Percentiles rank a stretch among this genome's conserved stretches.
Conservation (phyloP, 2,797 vertebrate genomes). For the Spinibarbus caldwelli region DNA sequence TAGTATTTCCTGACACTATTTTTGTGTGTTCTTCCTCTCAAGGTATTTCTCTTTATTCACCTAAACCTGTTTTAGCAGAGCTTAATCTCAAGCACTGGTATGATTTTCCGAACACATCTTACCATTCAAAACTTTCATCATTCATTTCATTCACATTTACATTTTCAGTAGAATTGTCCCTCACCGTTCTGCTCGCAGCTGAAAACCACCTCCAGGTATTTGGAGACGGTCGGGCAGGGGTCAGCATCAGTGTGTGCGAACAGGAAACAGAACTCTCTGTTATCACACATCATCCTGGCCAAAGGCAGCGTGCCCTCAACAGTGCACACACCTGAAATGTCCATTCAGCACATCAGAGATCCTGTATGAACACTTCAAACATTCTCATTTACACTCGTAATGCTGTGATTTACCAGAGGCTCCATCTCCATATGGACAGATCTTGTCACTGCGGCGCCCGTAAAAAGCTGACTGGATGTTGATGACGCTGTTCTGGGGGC, state of each 20-base stretch:
- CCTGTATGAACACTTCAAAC: not conserved
- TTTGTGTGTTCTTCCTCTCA: not conserved
- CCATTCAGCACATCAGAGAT: not conserved
- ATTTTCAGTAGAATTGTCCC: not conserved
- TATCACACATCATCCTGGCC: slow-evolving; percentile 75
- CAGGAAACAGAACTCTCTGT: slow-evolving; percentile 70
- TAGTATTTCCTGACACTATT: not conserved
- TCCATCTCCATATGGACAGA: slow-evolving; percentile 72
- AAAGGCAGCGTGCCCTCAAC: slow-evolving; percentile 68
- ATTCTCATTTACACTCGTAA: not conserved
- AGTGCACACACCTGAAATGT: slow-evolving; percentile 68
- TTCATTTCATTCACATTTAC: not conserved
- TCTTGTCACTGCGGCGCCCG: slow-evolving; percentile 68
- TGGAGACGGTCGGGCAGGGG: slow-evolving; percentile 73
- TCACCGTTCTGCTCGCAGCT: slow-evolving; percentile 81
- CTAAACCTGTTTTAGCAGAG: not conserved
- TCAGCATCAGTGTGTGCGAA: slow-evolving; percentile 68
- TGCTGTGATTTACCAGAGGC: slow-evolving; percentile 39
- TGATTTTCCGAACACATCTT: not conserved
- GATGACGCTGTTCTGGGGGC: slow-evolving; percentile 76
- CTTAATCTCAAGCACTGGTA: not conserved
- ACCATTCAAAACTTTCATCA: not conserved
- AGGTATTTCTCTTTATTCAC: not conserved
- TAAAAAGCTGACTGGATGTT: slow-evolving; percentile 81
- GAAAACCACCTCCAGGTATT: slow-evolving; percentile 79